These are phyloP conservation scores for Lithobates pipiens DNA, from an alignment of 2,797 vertebrate species.

Conservation along the genomic window DNA sequence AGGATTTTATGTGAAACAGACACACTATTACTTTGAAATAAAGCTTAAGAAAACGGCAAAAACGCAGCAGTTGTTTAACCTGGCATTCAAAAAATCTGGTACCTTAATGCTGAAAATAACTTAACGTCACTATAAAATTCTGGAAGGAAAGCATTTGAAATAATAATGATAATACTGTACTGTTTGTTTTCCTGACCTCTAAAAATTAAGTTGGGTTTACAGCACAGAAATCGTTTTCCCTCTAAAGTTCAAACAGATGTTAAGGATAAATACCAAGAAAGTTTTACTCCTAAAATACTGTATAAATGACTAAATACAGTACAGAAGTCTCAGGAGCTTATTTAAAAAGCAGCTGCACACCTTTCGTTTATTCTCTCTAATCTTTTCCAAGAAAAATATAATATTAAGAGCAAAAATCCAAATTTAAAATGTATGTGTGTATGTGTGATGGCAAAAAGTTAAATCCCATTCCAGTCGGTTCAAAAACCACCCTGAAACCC, in stretches of 20 bases:
- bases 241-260: conserved; percentile 61
- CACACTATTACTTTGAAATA: background rate
- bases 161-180: conserved; percentile 44
- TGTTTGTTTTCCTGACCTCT: conserved; percentile 57
- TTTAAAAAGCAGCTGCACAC: conserved; percentile 56
- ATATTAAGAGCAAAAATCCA: background rate
- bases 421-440: background rate
- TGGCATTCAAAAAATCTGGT: conserved; percentile 15
- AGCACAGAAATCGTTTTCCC: conserved; percentile 52
- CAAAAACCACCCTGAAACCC: background rate
- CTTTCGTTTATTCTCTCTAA: conserved; percentile 37
- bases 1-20: conserved; percentile 9
- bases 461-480: background rate
- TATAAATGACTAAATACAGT: conserved; percentile 52
- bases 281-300: conserved; percentile 54
- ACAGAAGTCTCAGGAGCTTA: conserved; percentile 39
- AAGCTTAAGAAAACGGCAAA: background rate
- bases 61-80: conserved; percentile 12
- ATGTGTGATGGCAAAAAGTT: background rate
- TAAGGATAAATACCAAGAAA: conserved; percentile 52
- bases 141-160: conserved; percentile 36
- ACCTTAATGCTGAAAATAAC: conserved; percentile 26
- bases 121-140: conserved; percentile 36
- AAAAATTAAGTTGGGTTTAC: conserved; percentile 50
- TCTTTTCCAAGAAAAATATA: conserved; percentile 48